These are phyloP conservation scores for Mesocentrotus franciscanus DNA, from an alignment of 53 echinoderm and acorn worm species.

Conservation along the genomic window DNA sequence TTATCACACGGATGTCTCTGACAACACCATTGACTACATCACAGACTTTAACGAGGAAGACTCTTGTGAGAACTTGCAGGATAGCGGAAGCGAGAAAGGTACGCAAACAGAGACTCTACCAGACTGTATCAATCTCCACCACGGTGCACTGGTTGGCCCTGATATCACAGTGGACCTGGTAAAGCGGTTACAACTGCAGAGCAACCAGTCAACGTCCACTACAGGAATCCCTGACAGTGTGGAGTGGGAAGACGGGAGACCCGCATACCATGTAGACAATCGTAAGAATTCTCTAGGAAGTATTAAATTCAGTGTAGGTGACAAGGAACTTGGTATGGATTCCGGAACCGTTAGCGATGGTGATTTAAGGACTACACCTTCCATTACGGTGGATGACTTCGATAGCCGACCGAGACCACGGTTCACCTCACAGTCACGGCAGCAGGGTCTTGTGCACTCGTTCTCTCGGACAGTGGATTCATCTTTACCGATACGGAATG, in stretches of 20 bases:
- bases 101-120: constrained; percentile 69
- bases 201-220: constrained; percentile 63
- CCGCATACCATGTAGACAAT: neutral
- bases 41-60: constrained; percentile 70
- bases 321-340: neutral
- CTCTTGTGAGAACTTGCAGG: constrained; percentile 40
- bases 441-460: constrained; percentile 19
- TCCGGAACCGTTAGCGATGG: constrained; percentile 58
- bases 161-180: constrained; percentile 52
- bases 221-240: constrained; percentile 59
- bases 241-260: constrained; percentile 17
- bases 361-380: constrained; percentile 60
- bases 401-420: constrained; percentile 41
- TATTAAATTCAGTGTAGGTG: constrained; percentile 21
- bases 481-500: neutral
- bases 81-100: constrained; percentile 70
- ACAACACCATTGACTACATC: constrained; percentile 84
- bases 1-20: constrained; percentile 79
- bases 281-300: constrained; percentile 8
- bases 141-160: neutral
- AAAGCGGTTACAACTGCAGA: constrained; percentile 46
- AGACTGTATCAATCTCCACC: constrained; percentile 32
- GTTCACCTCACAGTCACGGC: neutral
- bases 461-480: constrained; percentile 41
- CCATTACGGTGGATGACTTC: constrained; percentile 52